These are phyloP conservation scores for Oncorhynchus keta DNA, from an alignment of 2,113 vertebrate species.

Conservation along the genomic window DNA sequence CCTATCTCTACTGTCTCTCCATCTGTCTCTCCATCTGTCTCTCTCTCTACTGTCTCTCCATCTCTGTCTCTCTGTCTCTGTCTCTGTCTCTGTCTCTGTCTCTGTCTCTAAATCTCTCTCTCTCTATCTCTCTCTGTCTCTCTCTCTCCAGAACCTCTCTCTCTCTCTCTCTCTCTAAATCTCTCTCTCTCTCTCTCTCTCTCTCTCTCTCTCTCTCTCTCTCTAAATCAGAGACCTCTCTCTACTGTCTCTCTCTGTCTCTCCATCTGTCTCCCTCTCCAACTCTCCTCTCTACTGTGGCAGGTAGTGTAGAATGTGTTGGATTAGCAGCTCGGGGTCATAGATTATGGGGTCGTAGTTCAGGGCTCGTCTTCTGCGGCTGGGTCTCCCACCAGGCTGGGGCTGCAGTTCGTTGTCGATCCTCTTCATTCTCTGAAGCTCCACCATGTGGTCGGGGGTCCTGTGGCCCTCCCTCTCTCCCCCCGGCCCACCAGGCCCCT, in stretches of 20 bases:
- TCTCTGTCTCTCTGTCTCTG: neutral
- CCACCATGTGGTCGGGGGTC: slow-evolving; percentile 13
- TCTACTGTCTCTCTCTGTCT: neutral
- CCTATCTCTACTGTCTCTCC: too few species aligned
- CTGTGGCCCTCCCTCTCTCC: slow-evolving; percentile 23
- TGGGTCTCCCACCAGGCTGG: slow-evolving; percentile 43
- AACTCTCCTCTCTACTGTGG: slow-evolving; percentile 49
- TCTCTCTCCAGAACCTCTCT: neutral
- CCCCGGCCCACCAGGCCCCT: slow-evolving; percentile 33
- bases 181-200: too few species aligned
- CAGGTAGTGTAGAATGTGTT: slow-evolving; percentile 71
- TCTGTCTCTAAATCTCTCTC: too few species aligned
- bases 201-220: neutral
- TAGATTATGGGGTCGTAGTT: slow-evolving; percentile 48
- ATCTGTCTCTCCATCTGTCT: neutral
- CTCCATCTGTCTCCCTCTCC: neutral
- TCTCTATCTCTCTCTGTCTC: neutral
- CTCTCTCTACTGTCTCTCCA: too few species aligned
- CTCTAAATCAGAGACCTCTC: too few species aligned
- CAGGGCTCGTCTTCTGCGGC: slow-evolving; percentile 51
- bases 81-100: neutral
- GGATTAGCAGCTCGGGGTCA: slow-evolving; percentile 64
- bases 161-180: too few species aligned
- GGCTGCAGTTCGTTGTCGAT: slow-evolving; percentile 52
- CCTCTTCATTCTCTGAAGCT: slow-evolving; percentile 73